These are phyloP conservation scores for Heterodera filipjevi DNA, from an alignment of 2,888 invertebrate genomes.

Conservation along the genomic window DNA sequence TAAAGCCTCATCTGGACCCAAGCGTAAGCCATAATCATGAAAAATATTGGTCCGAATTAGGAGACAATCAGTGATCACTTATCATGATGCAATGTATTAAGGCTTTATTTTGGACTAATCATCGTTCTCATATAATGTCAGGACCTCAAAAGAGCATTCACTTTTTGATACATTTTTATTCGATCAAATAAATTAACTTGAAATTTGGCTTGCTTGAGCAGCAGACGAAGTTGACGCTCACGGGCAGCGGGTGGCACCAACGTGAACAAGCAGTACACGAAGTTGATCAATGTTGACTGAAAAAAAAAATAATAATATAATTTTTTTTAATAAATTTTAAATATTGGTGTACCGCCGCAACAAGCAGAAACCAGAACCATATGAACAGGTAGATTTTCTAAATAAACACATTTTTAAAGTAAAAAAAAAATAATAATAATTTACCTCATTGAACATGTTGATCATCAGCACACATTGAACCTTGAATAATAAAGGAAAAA, in stretches of 20 bases:
- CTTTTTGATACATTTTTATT: too few species aligned
- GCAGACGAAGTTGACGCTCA: constrained; percentile 36
- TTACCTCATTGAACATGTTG: constrained; percentile 65
- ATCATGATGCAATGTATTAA: too few species aligned
- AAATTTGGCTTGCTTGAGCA: constrained; percentile 44
- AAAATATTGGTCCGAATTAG: too few species aligned
- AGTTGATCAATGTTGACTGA: constrained; percentile 67
- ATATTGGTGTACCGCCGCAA: constrained; percentile 43
- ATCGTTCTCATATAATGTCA: too few species aligned
- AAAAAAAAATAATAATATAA: not conserved
- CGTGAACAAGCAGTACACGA: constrained; percentile 67
- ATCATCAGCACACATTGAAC: constrained; percentile 65
- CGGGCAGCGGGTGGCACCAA: constrained; percentile 47
- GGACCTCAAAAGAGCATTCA: too few species aligned
- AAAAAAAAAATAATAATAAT: not conserved
- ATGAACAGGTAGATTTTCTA: constrained; percentile 24
- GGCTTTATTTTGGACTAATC: too few species aligned
- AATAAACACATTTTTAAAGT: not conserved
- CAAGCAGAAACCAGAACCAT: constrained; percentile 68
- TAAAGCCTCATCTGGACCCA: too few species aligned
- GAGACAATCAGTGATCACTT: too few species aligned
- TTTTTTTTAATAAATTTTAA: constrained; percentile 47
- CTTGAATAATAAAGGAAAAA: not conserved
- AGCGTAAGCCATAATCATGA: too few species aligned
- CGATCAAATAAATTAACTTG: not conserved